phyloP scores from a whole-genome alignment of 1,140 invertebrate genomes.

The Drosophila aff. region DNA sequence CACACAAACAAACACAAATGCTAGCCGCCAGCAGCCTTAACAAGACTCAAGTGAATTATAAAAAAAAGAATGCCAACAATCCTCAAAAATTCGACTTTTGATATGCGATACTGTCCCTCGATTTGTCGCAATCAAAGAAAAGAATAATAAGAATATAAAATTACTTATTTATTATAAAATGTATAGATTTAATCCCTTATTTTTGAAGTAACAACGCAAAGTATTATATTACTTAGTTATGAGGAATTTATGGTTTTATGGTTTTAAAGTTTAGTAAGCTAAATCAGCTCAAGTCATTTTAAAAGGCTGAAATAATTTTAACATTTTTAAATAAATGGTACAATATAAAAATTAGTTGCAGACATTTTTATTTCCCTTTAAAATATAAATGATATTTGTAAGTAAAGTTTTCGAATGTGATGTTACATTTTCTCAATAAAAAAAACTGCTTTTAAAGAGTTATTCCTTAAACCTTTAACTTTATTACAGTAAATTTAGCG shows the following conservation, averaged over 20 bases:
- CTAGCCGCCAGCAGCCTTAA: conserved; percentile 34
- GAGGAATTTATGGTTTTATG: background rate
- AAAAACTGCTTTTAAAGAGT: background rate
- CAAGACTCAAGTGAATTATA: conserved; percentile 61
- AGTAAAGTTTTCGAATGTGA: no score
- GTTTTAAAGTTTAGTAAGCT: background rate
- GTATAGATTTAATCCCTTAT: no score
- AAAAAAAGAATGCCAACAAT: conserved; percentile 28
- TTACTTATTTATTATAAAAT: background rate
- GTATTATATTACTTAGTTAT: background rate
- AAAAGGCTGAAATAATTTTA: background rate
- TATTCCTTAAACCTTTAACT: background rate
- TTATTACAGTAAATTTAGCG: background rate
- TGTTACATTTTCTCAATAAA: background rate
- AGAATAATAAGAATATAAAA: background rate
- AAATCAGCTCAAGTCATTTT: no score
- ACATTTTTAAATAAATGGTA: background rate
- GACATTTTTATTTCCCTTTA: background rate
- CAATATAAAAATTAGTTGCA: no score
- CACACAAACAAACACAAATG: conserved; percentile 43
- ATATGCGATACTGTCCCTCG: conserved; percentile 24
- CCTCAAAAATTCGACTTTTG: conserved; percentile 21
- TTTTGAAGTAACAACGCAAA: background rate
- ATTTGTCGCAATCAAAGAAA: conserved; percentile 4
- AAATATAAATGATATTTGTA: background rate